These are phyloP conservation scores for Macrochelys suwanniensis DNA, from an alignment of 2,797 vertebrate species.

Conservation along the genomic window DNA sequence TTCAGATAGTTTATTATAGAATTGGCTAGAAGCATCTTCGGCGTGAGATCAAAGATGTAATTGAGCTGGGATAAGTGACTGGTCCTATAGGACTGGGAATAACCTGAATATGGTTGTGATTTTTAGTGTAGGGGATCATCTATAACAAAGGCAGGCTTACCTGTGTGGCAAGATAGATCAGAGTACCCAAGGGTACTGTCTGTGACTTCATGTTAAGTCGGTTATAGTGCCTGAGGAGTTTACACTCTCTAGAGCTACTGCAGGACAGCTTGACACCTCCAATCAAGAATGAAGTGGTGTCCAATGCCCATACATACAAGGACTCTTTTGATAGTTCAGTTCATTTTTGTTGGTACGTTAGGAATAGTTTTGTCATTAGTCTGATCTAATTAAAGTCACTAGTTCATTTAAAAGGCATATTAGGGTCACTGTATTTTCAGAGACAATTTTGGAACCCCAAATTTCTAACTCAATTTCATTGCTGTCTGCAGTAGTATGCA, in stretches of 20 bases:
- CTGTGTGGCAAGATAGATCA: neutral
- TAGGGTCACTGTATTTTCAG: neutral
- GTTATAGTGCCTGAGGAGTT: neutral
- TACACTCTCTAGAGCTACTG: neutral
- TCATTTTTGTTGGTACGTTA: neutral
- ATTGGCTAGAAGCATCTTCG: neutral
- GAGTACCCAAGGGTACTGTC: neutral
- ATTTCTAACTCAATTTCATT: neutral
- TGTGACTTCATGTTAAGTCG: neutral
- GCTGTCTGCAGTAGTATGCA: neutral
- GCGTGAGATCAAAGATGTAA: neutral
- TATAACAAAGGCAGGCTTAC: neutral
- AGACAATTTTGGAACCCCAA: neutral
- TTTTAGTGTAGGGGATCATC: neutral
- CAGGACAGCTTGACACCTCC: no score
- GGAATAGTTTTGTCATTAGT: neutral
- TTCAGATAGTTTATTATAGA: neutral
- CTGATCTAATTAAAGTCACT: neutral
- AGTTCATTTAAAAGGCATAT: neutral
- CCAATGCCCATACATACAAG: neutral
- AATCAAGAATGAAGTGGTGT: neutral
- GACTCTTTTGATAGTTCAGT: neutral
- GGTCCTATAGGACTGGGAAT: neutral
- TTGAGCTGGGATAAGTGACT: neutral
- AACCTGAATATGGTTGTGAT: neutral